phyloP scores from a whole-genome alignment of 2,888 invertebrate species.

The Agonopterix alstromeriana region DNA sequence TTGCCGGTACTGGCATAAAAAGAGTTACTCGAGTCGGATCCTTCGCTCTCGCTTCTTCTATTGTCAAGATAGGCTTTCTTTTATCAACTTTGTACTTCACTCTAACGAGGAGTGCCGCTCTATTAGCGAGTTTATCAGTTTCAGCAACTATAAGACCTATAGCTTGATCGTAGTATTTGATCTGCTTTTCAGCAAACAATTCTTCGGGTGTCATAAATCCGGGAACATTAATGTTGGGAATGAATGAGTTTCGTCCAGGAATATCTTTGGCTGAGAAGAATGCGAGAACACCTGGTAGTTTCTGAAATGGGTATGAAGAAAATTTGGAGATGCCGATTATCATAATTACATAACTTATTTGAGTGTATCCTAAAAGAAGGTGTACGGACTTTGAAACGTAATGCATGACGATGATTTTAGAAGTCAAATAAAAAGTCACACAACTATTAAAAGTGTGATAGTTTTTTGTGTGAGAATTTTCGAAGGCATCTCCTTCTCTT shows the following conservation, averaged over 20 bases:
- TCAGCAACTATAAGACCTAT: conserved; percentile 78
- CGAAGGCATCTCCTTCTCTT: too few species aligned
- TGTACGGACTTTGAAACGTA: too few species aligned
- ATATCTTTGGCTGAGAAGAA: conserved; percentile 78
- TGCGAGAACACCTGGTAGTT: conserved; percentile 74
- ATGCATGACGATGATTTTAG: not conserved
- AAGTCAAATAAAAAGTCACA: too few species aligned
- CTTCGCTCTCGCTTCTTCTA: conserved; percentile 11
- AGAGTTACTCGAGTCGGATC: conserved; percentile 21
- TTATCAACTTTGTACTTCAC: conserved; percentile 51
- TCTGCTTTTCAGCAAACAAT: conserved; percentile 50
- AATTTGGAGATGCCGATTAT: not conserved
- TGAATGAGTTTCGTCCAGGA: conserved; percentile 73
- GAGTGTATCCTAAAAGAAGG: too few species aligned
- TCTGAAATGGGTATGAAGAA: conserved; percentile 40
- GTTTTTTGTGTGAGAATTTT: too few species aligned
- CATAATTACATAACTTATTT: not conserved
- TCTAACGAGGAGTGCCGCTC: conserved; percentile 66
- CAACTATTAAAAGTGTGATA: too few species aligned
- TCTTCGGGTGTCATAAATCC: conserved; percentile 25
- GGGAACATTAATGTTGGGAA: not conserved
- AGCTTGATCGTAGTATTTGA: conserved; percentile 77
- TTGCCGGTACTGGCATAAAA: conserved; percentile 33
- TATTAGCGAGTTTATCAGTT: conserved; percentile 53
- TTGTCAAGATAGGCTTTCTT: conserved; percentile 15